These are phyloP conservation scores for Chaenocephalus aceratus DNA, from an alignment of 2,113 vertebrate genomes.

Conservation along the genomic window DNA sequence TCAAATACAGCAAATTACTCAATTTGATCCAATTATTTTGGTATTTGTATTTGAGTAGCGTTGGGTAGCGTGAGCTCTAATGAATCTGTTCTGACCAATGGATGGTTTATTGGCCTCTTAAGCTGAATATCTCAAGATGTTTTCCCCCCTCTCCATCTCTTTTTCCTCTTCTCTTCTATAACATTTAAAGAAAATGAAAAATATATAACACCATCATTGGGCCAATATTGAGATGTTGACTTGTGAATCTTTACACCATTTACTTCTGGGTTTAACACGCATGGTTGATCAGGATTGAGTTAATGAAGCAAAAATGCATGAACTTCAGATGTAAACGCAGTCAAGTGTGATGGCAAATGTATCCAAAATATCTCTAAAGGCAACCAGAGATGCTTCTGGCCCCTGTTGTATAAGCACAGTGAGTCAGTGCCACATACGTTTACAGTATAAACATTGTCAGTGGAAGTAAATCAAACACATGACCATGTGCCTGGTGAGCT, in stretches of 20 bases:
- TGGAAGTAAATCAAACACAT: background rate
- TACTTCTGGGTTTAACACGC: background rate
- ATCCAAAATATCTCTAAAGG: slow-evolving; percentile 14
- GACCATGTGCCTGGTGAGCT: background rate
- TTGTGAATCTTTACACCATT: background rate
- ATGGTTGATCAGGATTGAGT: background rate
- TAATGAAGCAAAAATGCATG: background rate
- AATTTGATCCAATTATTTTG: too few relatives aligned
- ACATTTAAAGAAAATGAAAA: slow-evolving; percentile 3
- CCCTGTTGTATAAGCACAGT: background rate
- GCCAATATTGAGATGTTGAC: background rate
- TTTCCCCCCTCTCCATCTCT: background rate
- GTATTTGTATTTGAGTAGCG: background rate
- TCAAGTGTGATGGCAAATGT: slow-evolving; percentile 10
- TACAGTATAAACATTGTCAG: background rate
- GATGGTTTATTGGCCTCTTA: slow-evolving; percentile 24
- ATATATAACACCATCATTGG: background rate
- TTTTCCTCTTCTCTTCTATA: background rate
- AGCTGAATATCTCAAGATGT: background rate
- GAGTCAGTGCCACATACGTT: background rate
- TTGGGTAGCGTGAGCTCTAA: slow-evolving; percentile 12
- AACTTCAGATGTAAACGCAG: slow-evolving; percentile 11
- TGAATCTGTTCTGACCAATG: slow-evolving; percentile 44
- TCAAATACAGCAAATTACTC: background rate
- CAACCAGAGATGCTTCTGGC: slow-evolving; percentile 17